phyloP scores from a whole-genome alignment of 2,113 vertebrate species.

The Corythoichthys intestinalis region DNA sequence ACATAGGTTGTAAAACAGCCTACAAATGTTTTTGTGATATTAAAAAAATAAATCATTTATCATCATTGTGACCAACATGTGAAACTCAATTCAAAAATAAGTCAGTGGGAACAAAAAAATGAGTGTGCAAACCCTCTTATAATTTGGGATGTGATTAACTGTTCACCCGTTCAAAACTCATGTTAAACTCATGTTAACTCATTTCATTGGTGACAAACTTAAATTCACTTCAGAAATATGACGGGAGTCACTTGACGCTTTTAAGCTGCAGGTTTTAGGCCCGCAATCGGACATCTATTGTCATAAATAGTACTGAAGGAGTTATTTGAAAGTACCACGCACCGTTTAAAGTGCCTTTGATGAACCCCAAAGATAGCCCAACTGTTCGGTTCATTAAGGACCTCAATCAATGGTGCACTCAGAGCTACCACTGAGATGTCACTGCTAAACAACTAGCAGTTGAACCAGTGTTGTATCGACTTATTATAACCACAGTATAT shows the following conservation, averaged over 20 bases:
- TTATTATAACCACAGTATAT: neutral
- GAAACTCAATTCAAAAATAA: neutral
- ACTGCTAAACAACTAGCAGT: neutral
- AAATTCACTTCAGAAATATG: too few species aligned
- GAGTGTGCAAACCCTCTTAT: neutral
- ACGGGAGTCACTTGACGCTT: too few species aligned
- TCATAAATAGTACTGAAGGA: too few species aligned
- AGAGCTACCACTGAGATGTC: neutral
- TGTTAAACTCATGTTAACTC: too few species aligned
- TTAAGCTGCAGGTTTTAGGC: too few species aligned
- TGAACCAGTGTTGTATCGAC: neutral
- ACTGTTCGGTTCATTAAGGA: too few species aligned
- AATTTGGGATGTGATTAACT: too few species aligned
- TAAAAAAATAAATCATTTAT: neutral
- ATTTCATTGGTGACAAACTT: too few species aligned
- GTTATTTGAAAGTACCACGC: neutral
- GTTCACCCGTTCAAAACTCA: too few species aligned
- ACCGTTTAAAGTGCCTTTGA: neutral
- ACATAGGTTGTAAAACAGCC: too few species aligned
- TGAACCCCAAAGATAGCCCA: neutral
- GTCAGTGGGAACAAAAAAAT: neutral
- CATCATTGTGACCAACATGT: neutral
- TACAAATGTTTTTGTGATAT: neutral
- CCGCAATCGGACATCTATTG: too few species aligned
- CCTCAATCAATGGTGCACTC: neutral